Evolutionary conservation across 2,888 invertebrate genomes (phyloP), one percentile per base, ranked within the genome.

Genomic region (Choreutis nemorana): DNA sequence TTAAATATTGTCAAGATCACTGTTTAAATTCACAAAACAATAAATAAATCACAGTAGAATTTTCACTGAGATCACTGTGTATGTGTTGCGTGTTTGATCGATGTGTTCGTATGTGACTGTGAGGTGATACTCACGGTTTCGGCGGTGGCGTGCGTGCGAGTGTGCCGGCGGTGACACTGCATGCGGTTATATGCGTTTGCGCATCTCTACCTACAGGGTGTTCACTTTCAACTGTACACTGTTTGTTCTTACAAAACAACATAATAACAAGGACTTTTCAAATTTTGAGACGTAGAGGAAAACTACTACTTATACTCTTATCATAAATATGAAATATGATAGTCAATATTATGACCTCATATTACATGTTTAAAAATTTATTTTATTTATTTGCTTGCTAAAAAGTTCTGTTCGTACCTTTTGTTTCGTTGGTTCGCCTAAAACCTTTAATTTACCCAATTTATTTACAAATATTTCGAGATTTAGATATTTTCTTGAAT

Each of bases 91-190:
- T 32, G 33, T 31, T 21, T 25, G 31, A 33, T 24, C 14, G 11
- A 29, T 29, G 23, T 24, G 21, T 31, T 8, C 23, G 14, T 16
- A 18, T 33, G 28, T 15, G 15, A n/a, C n/a, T n/a, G n/a, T n/a
- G n/a, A n/a, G n/a, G n/a, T n/a, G n/a, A 25, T 67, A 75, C 75
- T 75, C 61, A 77, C 73, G 53, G 55, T 55, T 55, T 51, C 50
- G 50, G 49, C 36, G 45, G 38, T 41, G 44, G 42, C 55, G 58
- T 50, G 55, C 55, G 58, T 61, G 51, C 55, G 70, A 62, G 58
- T 75, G 75, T 56, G 55, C 46, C 46, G 39, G 36, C 36, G 22
- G 31, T 41, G 11, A 7, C 42, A 42, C 38, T 57, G 68, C 59
- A 53, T 52, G 42, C 49, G 35, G 60, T 71, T 75, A 44, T 75